Evolutionary conservation across 1,140 invertebrate genomes (phyloP), one percentile per base, ranked within the genome.

Genomic region (Holotrichia oblita): DNA sequence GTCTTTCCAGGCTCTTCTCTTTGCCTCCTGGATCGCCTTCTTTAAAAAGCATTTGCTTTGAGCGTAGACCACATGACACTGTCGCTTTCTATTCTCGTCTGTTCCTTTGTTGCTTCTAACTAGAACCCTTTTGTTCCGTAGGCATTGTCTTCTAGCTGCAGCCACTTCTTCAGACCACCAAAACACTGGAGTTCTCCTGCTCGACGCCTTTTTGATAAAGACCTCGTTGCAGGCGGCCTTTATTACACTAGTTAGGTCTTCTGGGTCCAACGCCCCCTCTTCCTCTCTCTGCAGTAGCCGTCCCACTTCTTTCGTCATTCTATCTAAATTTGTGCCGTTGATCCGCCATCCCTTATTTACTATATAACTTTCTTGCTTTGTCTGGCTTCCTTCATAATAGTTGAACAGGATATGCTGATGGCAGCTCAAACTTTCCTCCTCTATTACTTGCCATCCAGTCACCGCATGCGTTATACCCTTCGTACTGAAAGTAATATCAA

Each of bases 401-500:
- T 61, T n/a, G 59, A 61, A 61, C 8, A 61, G 14, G n/a, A 73
- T 42, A 73, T 73, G 40, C 34, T 42, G 72, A n/a, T 73, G 72
- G 72, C 40, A 40, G 72, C 72, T 73, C 24, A 73, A 10, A 1
- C 10, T 34, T 9, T 73, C 72, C 12, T 40, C 72, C 22, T 73
- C 72, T 12, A 40, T 7, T 22, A 73, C 72, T 27, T 40, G 72
- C 72, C 72, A 73, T 8, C 34, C 22, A 1, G 72, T 24, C 8
- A 73, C 14, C 2, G 10, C 8, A 1, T 17, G 14, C 9, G 14
- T 9, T 73, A 73, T 73, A 12, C 40, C 40, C 8, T 42, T 34
- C 24, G 72, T 40, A 17, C 34, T 42, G 12, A 73, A 40, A 17
- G 20, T 73, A 6, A 73, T 7, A 20, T 73, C 72, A 14, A 73